Percentiles rank a stretch among this genome's conserved stretches.
phyloP scores from a whole-genome alignment of 2,797 vertebrate species.

The Miichthys miiuy region DNA sequence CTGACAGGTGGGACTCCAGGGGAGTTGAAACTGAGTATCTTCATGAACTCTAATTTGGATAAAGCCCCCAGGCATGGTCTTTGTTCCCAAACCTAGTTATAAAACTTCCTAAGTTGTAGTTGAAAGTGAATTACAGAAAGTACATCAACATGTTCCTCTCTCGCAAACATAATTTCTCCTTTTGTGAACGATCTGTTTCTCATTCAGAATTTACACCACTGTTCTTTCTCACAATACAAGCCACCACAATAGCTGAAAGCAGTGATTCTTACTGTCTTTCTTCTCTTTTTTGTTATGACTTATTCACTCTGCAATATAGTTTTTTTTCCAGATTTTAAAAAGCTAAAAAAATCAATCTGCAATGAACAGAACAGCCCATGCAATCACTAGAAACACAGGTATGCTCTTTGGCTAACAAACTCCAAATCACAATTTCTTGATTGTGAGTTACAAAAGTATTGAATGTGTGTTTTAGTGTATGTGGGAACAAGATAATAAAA shows the following conservation, averaged over 20 bases:
- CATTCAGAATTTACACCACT: neutral
- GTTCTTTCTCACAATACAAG: neutral
- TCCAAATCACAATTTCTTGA: slow-evolving; percentile 4
- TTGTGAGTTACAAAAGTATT: slow-evolving; percentile 4
- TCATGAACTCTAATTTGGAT: too few relatives aligned
- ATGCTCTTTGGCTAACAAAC: neutral
- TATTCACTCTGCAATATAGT: too few relatives aligned
- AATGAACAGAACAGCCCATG: neutral
- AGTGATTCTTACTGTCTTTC: too few relatives aligned
- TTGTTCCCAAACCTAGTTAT: too few relatives aligned
- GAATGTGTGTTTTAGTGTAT: slow-evolving; percentile 15
- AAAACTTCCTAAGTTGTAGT: neutral
- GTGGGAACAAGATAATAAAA: slow-evolving; percentile 21
- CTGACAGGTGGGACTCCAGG: too few relatives aligned
- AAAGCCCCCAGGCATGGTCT: too few relatives aligned
- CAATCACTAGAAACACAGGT: neutral
- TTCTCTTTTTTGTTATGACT: neutral
- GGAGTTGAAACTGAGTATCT: too few relatives aligned
- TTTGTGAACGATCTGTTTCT: neutral
- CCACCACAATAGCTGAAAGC: neutral
- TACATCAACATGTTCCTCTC: neutral
- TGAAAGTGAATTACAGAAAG: neutral
- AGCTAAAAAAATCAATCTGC: slow-evolving; percentile 6
- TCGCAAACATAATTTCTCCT: neutral
- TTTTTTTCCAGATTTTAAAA: neutral